Evolutionary conservation across 2,797 vertebrate species (phyloP).

Genomic region (Melanotaenia nigrans): DNA sequence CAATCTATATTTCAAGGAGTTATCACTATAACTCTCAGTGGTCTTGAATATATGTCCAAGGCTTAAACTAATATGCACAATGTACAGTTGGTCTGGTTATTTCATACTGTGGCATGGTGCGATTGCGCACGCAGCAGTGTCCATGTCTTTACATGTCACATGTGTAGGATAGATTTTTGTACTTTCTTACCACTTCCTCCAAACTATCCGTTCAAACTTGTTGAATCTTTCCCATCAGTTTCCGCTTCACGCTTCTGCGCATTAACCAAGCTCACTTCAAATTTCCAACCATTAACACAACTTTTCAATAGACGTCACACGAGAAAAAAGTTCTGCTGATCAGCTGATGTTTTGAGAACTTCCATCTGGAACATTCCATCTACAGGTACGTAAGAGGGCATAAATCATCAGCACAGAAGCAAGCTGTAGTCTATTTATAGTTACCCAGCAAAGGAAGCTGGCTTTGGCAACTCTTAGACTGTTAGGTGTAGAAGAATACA

Average conservation of each 20-base stretch:
- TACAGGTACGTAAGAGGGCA: background rate
- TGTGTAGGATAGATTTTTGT: background rate
- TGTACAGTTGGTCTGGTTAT: background rate
- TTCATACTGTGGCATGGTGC: background rate
- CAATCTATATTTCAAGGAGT: background rate
- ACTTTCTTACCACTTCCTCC: background rate
- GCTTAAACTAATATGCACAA: too few relatives aligned
- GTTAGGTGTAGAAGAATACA: background rate
- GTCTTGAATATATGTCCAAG: too few relatives aligned
- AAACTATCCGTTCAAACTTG: background rate
- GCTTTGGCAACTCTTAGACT: background rate
- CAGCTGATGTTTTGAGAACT: background rate
- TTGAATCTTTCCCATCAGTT: background rate
- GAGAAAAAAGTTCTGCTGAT: background rate
- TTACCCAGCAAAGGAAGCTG: background rate
- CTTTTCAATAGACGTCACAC: background rate
- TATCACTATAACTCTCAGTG: too few relatives aligned
- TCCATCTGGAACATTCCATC: background rate
- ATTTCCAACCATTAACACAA: background rate
- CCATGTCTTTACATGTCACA: background rate
- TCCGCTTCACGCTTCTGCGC: too few relatives aligned
- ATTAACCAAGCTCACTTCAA: background rate
- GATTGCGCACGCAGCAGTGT: background rate
- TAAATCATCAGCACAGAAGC: background rate
- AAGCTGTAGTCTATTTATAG: background rate